Evolutionary conservation across 2,113 vertebrate genomes (phyloP).

Genomic region (Meles meles): DNA sequence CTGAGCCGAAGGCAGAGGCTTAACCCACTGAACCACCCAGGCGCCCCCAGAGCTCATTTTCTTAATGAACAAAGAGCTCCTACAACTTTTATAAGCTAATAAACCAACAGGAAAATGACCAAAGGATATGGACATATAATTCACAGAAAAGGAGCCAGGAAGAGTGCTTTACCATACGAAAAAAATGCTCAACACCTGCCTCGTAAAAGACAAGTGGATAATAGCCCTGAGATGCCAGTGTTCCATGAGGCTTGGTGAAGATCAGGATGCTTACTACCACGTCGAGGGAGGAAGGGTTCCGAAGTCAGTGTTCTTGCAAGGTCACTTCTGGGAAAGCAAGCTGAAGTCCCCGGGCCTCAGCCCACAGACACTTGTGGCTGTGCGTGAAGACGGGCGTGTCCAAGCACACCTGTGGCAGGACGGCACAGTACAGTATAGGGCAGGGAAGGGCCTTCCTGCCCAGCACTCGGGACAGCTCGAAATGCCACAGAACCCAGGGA

Average conservation of each 20-base stretch:
- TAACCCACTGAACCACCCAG: no score
- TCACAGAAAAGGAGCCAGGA: background rate
- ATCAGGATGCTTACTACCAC: background rate
- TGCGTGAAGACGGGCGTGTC: rapidly evolving
- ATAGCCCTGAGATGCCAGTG: rapidly evolving
- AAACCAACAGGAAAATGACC: background rate
- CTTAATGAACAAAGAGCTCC: background rate
- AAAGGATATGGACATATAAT: rapidly evolving
- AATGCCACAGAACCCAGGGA: background rate
- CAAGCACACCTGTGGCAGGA: rapidly evolving
- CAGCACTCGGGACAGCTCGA: background rate
- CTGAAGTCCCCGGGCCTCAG: rapidly evolving
- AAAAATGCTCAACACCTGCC: no score
- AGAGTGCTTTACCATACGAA: rapidly evolving
- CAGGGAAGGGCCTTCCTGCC: background rate
- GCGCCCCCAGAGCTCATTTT: background rate
- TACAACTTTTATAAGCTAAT: background rate
- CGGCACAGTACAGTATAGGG: background rate
- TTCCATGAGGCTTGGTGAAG: background rate
- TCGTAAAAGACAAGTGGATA: rapidly evolving
- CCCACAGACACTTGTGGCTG: background rate
- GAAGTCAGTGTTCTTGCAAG: background rate
- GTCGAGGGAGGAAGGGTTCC: background rate
- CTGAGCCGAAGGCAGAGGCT: no score
- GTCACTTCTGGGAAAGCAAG: background rate